Base-by-base conservation (phyloP, 2,888 invertebrate genomes). In the Nomada ruficornis region DNA sequence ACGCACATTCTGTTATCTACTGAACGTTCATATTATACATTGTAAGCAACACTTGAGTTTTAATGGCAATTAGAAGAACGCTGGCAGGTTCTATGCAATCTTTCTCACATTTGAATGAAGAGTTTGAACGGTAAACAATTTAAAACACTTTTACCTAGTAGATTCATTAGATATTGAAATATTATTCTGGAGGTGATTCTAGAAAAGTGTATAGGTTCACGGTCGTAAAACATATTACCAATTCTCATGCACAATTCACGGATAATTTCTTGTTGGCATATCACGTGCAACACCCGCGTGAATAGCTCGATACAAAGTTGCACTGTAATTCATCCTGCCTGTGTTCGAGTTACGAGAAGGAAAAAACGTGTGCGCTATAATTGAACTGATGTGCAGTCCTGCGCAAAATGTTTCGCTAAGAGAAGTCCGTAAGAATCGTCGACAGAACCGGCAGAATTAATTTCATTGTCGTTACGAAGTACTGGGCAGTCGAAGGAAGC, bases 251-350 rank as follows among this genome's bases (percentile, higher is more conserved):
- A 15, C 23, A 9, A 11, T 3, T 29, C 36, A 10, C 13, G 54
- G 13, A 23, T 26, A 57, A 36, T 29, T 47, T 42, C 54, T 47
- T 18, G 64, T 71, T 71, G n/a, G 64, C 55, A 50, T n/a, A 70
- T 64, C 76, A 77, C 76, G 76, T 64, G 76, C 50, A 18, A 36
- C 5, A 13, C 63, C 54, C 54, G 23, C 74, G 74, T 74, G 74
- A 54, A 72, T 63, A 23, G 18, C 4, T n/a, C 20, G 47, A 5
- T 5, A 15, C 44, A 44, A 62, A 20, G n/a, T 62, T 62, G n/a
- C n/a, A 29, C 44, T 57, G 44, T 47, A 73, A 64, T 54, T 54
- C 55, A 47, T 15, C 29, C 29, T 2, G 42, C 10, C 5, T 42
- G 71, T 71, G 36, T 36, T 7, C 7, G 29, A 44, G 26, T 69